These are phyloP conservation scores for Agonum fuliginosum DNA, from an alignment of 2,888 invertebrate genomes.

Conservation along the genomic window DNA sequence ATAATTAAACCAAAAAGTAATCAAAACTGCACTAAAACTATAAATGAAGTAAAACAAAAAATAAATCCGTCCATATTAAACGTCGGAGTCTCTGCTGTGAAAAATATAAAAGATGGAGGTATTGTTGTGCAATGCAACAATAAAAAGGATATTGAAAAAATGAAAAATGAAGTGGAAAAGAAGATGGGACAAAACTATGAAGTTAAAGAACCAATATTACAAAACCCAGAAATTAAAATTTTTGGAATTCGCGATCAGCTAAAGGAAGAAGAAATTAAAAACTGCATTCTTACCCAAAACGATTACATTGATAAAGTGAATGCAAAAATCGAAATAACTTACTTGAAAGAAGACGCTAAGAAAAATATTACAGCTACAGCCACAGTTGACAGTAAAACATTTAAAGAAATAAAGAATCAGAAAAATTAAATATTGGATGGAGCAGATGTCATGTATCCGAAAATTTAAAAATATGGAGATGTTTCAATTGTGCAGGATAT, in stretches of 20 bases:
- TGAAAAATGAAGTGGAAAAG: not conserved
- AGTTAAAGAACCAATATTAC: not conserved
- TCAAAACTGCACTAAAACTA: not conserved
- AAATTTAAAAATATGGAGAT: conserved; percentile 28
- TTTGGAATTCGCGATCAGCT: not conserved
- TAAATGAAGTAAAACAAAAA: not conserved
- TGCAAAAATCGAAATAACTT: not conserved
- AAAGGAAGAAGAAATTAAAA: not conserved
- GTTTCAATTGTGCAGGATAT: conserved; percentile 10
- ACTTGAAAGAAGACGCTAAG: not conserved
- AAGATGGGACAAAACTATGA: not conserved
- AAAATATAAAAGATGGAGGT: not conserved
- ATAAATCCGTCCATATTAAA: not conserved
- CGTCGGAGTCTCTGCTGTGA: not conserved
- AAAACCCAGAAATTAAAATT: conserved; percentile 1
- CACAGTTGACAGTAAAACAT: not conserved
- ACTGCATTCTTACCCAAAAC: too few species aligned
- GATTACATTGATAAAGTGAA: not conserved
- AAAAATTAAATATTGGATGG: conserved; percentile 4
- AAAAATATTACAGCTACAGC: not conserved
- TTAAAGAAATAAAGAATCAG: not conserved
- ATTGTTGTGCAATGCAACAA: not conserved
- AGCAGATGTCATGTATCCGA: not conserved
- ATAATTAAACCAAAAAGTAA: not conserved
- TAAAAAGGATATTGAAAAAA: not conserved